Conservation (phyloP, 2,797 vertebrate species). For the Ceryle rudis region DNA sequence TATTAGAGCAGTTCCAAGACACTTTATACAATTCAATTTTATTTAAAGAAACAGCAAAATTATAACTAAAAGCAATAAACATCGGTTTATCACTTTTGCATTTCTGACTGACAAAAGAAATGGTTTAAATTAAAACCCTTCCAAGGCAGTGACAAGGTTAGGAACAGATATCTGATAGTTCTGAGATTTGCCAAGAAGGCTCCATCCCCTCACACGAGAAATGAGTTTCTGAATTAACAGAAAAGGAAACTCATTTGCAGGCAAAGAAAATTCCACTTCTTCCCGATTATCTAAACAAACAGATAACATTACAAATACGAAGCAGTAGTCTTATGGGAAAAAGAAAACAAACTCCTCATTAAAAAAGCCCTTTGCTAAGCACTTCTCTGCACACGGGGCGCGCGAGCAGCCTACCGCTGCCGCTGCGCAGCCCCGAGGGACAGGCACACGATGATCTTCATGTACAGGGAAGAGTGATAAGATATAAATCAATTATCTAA, state of each 20-base stretch:
- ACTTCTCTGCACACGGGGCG: not conserved
- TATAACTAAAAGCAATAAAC: not conserved
- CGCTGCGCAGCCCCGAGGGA: not conserved
- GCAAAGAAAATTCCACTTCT: constrained; percentile 48
- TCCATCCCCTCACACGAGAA: not conserved
- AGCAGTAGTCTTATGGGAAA: constrained; percentile 50
- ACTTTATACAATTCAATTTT: not conserved
- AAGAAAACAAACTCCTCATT: constrained; percentile 64
- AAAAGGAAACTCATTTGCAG: not conserved
- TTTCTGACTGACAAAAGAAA: not conserved
- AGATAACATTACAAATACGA: constrained; percentile 34
- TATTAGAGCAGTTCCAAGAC: not conserved
- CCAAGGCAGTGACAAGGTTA: not conserved
- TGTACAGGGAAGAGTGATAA: not conserved
- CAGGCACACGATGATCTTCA: not conserved
- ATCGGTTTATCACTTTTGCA: not conserved
- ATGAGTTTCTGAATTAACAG: not conserved
- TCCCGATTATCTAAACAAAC: constrained; percentile 47
- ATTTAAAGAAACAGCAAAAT: not conserved
- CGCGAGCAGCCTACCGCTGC: not conserved
- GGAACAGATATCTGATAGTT: not conserved
- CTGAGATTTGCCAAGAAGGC: not conserved
- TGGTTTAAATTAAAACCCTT: not conserved
- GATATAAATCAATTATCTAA: not conserved
- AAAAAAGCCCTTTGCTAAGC: constrained; percentile 41